Evolutionary conservation across 1,140 invertebrate genomes (phyloP), one percentile per base, ranked within the genome.

Genomic region (Drosophila ercepeae): DNA sequence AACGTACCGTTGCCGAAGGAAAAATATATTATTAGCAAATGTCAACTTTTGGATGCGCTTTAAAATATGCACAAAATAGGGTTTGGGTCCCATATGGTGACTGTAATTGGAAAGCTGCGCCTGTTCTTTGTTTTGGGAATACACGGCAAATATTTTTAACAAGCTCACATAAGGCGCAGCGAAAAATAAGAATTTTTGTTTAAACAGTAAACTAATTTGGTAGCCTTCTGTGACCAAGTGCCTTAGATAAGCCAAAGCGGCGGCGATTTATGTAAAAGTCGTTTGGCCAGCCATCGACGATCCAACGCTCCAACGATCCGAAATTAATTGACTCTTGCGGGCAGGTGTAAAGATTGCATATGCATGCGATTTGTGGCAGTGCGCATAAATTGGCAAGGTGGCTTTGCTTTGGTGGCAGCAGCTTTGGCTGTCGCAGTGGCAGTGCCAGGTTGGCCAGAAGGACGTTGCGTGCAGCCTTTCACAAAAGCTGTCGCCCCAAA

Each of bases 401-500:
- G 39, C 36, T 14, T 13, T 60, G n/a, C n/a, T n/a, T n/a, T n/a
- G n/a, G n/a, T n/a, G 16, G 57, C 45, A 32, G 21, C 16, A 42
- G 39, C 39, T 16, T 42, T 42, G 16, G 39, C 39, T 42, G 21
- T 42, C 9, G 16, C 14, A 4, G 27, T 36, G 25, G 46, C 14
- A 8, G 29, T 51, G 61, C 55, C 60, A 59, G 51, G 27, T 58
- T 59, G 63, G 74, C 60, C 64, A 74, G 78, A 82, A 83, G 78
- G 78, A 83, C 79, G 75, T 78, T 83, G 54, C 50, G 54, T 70
- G 61, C 71, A 64, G 70, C 78, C 78, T 83, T 83, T 83, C 78
- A 83, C 79, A 83, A 83, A 82, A 61, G 78, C 64, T 83, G 78
- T 83, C 78, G 64, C 74, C 78, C 70, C 74, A 83, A 78, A 83